Evolutionary conservation across 2,113 vertebrate species (phyloP), one percentile per base, ranked within the genome.

Genomic region (Lates calcarifer): DNA sequence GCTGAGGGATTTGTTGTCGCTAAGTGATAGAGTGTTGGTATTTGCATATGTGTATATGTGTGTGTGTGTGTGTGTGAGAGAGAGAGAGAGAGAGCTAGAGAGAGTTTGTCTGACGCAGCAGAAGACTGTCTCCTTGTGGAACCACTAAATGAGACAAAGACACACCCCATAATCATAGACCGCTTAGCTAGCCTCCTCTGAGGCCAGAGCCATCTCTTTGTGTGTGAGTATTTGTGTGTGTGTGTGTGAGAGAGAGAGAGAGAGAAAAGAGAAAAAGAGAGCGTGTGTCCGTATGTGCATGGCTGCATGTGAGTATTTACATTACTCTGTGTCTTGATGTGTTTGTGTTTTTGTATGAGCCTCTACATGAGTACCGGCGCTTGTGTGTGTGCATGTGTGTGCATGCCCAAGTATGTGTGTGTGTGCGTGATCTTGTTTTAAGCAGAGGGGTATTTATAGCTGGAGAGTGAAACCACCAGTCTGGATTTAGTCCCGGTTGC

Each of bases 131-230:
- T 94, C 91, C 90, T 89, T 86, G 86, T 91, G 89, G 93, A 91
- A 93, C 92, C 91, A 91, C 92, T 92, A 92, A 94, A 92, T 94
- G 92, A 95, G 92, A 94, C 92, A 95, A 94, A 93, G 91, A 92
- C 93, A 94, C 94, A 94, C 93, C 92, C 93, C 91, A 87, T 94
- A 94, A 94, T 94, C 91, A 93, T 90, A 93, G 87, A 93, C 84
- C 90, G 71, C 92, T 94, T 92, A 91, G 92, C 90, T 73, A 74
- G 89, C 87, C 90, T 92, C 73, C 85, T 91, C 87, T 87, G 91
- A 89, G 87, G 90, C 87, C 87, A 81, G 72, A 89, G 79, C 80
- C 85, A 90, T 93, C 88, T 89, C 83, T 92, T 87, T 93, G 90
- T 93, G 81, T 79, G 88, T 84, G 64, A 69, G 62, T 74, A 45